Base-by-base conservation (phyloP, 2,797 vertebrate genomes). In the Channallabes apus region DNA sequence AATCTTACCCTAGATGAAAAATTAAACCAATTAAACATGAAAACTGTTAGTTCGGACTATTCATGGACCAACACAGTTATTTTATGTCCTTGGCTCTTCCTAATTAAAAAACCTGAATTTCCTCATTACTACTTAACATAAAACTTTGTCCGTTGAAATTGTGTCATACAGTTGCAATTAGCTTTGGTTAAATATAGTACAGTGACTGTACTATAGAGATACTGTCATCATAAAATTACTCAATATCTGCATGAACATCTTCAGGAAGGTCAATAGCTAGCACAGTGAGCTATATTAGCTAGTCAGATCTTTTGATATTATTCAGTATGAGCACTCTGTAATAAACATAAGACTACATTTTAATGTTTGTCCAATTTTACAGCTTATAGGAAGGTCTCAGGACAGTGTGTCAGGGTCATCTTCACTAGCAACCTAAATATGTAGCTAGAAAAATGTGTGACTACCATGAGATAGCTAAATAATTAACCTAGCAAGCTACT, bases 111-210 rank as follows among this genome's bases (percentile, higher is more conserved):
- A 51, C 11, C 46, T 0, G 0, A 83, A 68, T 71, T 7, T 71
- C 9, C 38, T 46, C 62, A 78, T 68, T 78, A 20, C 46, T 67
- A 32, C 32, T 64, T 18, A 29, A 18, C 51, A 20, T 83, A 32
- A 59, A 22, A 7, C 2, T 27, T 77, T 17, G 17, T 79, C 62
- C 35, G 61, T 15, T 77, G 9, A 32, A 56, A 22, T 59, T 41
- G 27, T 15, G n/a, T 65, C 58, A 80, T 46, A 67, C 12, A 24
- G 77, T 62, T 72, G 9, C 56, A 32, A 29, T 79, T 68, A 71
- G 56, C 17, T 69, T 72, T 58, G 75, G 83, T 46, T 86, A 86
- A 80, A 83, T 67, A 72, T 80, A 83, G 11, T 69, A 58, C 29
- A 54, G 58, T 86, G 72, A 86, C 80, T 82, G n/a, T n/a, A n/a